Base-by-base conservation (phyloP, 2,113 vertebrate genomes). In the Arothron firmamentum region DNA sequence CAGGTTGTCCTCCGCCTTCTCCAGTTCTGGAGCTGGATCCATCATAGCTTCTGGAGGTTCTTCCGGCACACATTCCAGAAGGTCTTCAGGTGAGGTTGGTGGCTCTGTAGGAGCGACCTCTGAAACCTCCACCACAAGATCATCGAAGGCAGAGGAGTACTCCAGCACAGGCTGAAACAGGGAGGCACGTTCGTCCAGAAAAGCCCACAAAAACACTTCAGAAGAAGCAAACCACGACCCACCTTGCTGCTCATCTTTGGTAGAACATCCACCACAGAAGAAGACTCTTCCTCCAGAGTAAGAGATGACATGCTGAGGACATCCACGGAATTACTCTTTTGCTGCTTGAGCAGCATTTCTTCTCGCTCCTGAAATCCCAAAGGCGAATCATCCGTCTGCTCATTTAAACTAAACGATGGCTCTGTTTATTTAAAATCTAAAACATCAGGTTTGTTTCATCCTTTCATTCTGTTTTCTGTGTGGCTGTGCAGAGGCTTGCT, bases 91-190 rank as follows among this genome's bases (percentile, higher is more conserved):
- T 28, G 25, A 28, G n/a, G 4, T 61, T 1, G 68, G 74, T 71
- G 64, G 75, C 81, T 81, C 90, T 62, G 63, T 82, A 19, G 80
- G 62, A 34, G 67, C 41, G 49, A 83, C 89, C 65, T 82, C 82
- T 13, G 53, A 23, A 3, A 3, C 20, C 20, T 25, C 43, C 20
- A 11, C 16, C 51, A 94, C 88, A 75, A 95, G 92, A 18, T 98
- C 96, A 75, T 96, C 93, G 59, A 98, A 95, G 23, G 94, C 94
- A 79, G 94, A 96, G 1, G 92, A 72, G 74, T 96, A 96, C 57
- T 94, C 92, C 62, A 94, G 76, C 52, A 92, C 77, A 28, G 90
- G 88, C 93, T 96, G 42, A 14, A 25, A n/a, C 7, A 31, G 42
- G 43, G 60, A 25, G 7, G 43, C 5, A 15, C 11, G 34, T 38